Evolutionary conservation across 1,140 invertebrate species (phyloP).

Genomic region (Daktulosphaira vitifoliae): DNA sequence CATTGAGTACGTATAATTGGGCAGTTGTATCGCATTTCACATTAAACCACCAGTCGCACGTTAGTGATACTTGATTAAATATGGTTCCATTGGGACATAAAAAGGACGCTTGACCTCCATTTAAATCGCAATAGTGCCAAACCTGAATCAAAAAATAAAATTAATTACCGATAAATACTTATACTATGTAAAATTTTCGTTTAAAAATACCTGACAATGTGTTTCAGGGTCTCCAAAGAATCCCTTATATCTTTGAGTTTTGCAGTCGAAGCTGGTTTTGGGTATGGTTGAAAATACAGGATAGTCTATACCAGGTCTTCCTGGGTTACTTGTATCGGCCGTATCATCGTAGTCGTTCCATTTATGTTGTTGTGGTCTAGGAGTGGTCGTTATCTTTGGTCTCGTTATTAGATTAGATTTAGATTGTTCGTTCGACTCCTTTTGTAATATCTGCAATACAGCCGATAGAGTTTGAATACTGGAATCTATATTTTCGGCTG

Average conservation of each 20-base stretch:
- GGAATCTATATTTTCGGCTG: constrained; percentile 63
- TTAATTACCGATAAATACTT: too few relatives aligned
- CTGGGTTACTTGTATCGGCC: constrained; percentile 58
- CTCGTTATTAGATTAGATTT: not conserved
- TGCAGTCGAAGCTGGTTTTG: constrained; percentile 68
- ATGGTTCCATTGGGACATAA: constrained; percentile 85
- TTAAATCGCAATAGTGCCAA: constrained; percentile 86
- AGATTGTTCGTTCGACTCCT: constrained; percentile 27
- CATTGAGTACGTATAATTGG: constrained; percentile 77
- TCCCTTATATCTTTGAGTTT: constrained; percentile 75
- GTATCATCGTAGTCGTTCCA: constrained; percentile 29
- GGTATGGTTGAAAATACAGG: constrained; percentile 68
- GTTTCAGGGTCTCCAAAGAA: constrained; percentile 83
- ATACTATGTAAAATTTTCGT: too few relatives aligned
- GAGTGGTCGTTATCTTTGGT: constrained; percentile 13
- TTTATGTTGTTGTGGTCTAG: not conserved
- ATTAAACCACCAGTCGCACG: constrained; percentile 90
- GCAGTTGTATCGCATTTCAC: constrained; percentile 63
- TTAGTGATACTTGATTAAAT: constrained; percentile 75
- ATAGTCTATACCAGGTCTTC: constrained; percentile 72
- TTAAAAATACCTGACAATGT: constrained; percentile 73
- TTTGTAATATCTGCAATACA: constrained; percentile 45
- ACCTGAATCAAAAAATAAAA: too few relatives aligned
- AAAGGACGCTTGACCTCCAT: constrained; percentile 81
- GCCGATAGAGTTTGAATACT: constrained; percentile 65